phyloP scores from a whole-genome alignment of 2,888 invertebrate species.

The Trileptium ribeirensis region DNA sequence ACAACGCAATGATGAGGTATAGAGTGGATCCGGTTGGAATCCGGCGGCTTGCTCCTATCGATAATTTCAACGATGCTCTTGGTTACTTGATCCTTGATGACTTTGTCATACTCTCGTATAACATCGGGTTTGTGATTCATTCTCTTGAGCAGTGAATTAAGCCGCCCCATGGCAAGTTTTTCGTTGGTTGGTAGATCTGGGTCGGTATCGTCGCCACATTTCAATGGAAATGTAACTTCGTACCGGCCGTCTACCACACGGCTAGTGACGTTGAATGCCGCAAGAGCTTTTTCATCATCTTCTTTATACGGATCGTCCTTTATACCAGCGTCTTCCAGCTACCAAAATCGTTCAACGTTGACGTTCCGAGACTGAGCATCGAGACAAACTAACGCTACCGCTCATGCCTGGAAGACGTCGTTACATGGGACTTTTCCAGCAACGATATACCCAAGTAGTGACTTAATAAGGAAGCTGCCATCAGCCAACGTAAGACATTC shows the following conservation, averaged over 20 bases:
- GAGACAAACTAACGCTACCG: too few species aligned
- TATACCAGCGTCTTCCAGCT: not conserved
- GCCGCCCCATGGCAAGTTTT: too few species aligned
- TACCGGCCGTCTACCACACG: not conserved
- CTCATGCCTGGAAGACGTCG: too few species aligned
- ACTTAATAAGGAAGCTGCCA: too few species aligned
- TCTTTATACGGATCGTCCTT: not conserved
- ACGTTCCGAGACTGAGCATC: too few species aligned
- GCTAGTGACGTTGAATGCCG: not conserved
- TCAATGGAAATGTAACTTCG: not conserved
- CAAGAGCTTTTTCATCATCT: not conserved
- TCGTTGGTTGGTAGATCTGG: not conserved
- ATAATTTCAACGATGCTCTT: not conserved
- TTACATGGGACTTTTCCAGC: too few species aligned
- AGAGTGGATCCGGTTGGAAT: too few species aligned
- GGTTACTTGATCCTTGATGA: not conserved
- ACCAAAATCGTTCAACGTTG: too few species aligned
- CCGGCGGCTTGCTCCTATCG: too few species aligned
- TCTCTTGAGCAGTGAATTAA: too few species aligned
- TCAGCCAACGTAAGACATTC: too few species aligned
- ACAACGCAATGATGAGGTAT: slow-evolving; percentile 9
- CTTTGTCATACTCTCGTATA: not conserved
- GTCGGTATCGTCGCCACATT: not conserved
- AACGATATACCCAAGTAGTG: too few species aligned
- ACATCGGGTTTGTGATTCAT: not conserved